Percentiles rank a stretch among this genome's conserved stretches.
These are phyloP conservation scores for Alouatta palliata DNA, from an alignment of 2,113 vertebrate species.

Conservation along the genomic window DNA sequence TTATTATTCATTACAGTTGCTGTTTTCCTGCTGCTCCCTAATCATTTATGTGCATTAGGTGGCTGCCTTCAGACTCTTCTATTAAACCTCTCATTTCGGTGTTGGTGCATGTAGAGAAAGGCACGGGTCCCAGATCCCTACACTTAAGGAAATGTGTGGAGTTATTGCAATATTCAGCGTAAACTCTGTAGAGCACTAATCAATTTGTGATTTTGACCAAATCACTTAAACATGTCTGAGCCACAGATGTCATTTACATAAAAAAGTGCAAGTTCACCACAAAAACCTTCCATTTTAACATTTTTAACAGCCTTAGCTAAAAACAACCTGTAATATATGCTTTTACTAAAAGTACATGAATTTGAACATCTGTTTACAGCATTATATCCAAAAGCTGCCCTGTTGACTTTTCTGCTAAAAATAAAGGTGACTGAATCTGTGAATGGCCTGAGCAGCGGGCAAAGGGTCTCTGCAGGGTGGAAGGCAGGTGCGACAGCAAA, in stretches of 20 bases:
- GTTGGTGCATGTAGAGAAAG: background rate
- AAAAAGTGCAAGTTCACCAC: background rate
- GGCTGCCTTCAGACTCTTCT: background rate
- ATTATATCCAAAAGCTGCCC: background rate
- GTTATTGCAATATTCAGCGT: too few relatives aligned
- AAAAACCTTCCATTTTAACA: background rate
- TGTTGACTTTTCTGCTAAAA: background rate
- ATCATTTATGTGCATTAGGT: background rate
- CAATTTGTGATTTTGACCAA: background rate
- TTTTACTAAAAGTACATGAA: background rate
- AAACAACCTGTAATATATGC: background rate
- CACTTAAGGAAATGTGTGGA: rapidly evolving
- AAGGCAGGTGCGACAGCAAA: background rate
- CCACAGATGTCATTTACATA: background rate
- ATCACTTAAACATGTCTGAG: background rate
- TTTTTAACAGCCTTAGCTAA: background rate
- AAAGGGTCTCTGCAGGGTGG: background rate
- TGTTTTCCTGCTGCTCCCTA: background rate
- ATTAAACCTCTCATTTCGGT: background rate
- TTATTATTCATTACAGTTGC: too few relatives aligned
- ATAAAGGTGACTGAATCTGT: rapidly evolving
- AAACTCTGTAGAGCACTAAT: background rate
- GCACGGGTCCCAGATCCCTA: rapidly evolving
- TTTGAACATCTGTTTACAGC: background rate
- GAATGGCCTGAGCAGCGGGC: background rate